Percentiles rank a stretch among this genome's conserved stretches.
Conservation (phyloP, 2,888 invertebrate genomes). For the Brenthis daphne region DNA sequence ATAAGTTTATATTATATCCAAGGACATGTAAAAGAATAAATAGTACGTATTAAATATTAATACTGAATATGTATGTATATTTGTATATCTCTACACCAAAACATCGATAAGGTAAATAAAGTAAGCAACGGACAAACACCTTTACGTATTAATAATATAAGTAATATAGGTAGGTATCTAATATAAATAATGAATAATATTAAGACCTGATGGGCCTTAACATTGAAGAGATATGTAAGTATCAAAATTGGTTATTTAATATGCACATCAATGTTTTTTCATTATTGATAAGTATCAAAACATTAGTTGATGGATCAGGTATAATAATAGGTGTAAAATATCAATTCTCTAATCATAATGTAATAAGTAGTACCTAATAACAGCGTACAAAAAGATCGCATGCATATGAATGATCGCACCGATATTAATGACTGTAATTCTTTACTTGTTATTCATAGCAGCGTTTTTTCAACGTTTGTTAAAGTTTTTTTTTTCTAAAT, state of each 20-base stretch:
- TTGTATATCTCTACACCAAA: too few species aligned
- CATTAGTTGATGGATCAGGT: conserved; percentile 32
- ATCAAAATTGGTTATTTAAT: conserved; percentile 9
- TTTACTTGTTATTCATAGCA: conserved; percentile 32
- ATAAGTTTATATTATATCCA: too few species aligned
- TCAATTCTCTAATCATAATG: conserved; percentile 34
- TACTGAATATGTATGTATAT: too few species aligned
- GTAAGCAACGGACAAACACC: too few species aligned
- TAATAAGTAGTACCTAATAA: conserved; percentile 31
- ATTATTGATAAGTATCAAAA: conserved; percentile 20
- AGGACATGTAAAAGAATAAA: too few species aligned
- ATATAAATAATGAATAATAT: too few species aligned
- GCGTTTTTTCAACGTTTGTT: conserved; percentile 20
- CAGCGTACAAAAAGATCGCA: conserved; percentile 28
- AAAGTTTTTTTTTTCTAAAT: conserved; percentile 21
- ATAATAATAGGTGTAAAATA: conserved; percentile 33
- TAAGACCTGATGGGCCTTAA: too few species aligned
- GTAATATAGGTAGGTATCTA: too few species aligned
- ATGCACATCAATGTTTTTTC: conserved; percentile 10
- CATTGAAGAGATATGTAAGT: neutral
- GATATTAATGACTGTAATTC: conserved; percentile 38
- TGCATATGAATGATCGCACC: conserved; percentile 24
- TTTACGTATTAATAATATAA: too few species aligned
- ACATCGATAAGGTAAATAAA: too few species aligned
- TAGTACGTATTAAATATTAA: too few species aligned